Percentiles rank a stretch among this genome's conserved stretches.
Evolutionary conservation across 2,888 invertebrate species (phyloP).

Genomic region (Spisula solida): DNA sequence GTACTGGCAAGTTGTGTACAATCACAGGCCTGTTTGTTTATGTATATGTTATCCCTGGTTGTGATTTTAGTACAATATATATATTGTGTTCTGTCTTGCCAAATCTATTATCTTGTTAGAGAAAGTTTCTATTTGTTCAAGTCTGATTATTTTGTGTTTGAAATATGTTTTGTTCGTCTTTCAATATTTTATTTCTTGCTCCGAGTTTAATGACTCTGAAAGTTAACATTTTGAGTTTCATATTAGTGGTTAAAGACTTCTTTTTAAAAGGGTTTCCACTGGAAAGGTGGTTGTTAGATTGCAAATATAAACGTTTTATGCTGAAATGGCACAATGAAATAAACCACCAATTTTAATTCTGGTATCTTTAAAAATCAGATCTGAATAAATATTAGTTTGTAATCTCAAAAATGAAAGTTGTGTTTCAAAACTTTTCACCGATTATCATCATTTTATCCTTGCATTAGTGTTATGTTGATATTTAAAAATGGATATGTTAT

Average conservation of each 20-base stretch:
- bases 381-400: too few species aligned
- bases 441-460: background rate
- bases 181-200: constrained; percentile 18
- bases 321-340: too few species aligned
- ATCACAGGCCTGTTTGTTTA: background rate
- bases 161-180: background rate
- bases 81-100: constrained; percentile 16
- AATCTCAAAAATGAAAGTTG: too few species aligned
- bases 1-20: background rate
- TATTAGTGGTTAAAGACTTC: too few species aligned
- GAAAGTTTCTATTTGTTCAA: background rate
- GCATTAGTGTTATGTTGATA: background rate
- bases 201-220: background rate
- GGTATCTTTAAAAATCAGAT: too few species aligned
- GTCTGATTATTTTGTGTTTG: constrained; percentile 6
- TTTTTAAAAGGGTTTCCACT: too few species aligned
- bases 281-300: too few species aligned
- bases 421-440: background rate
- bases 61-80: background rate
- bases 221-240: background rate
- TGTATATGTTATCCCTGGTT: background rate
- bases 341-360: too few species aligned
- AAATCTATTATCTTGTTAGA: background rate
- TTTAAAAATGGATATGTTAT: background rate
- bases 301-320: too few species aligned